Evolutionary conservation across 2,888 invertebrate genomes (phyloP), one percentile per base, ranked within the genome.

Genomic region (Eurytoma californica): DNA sequence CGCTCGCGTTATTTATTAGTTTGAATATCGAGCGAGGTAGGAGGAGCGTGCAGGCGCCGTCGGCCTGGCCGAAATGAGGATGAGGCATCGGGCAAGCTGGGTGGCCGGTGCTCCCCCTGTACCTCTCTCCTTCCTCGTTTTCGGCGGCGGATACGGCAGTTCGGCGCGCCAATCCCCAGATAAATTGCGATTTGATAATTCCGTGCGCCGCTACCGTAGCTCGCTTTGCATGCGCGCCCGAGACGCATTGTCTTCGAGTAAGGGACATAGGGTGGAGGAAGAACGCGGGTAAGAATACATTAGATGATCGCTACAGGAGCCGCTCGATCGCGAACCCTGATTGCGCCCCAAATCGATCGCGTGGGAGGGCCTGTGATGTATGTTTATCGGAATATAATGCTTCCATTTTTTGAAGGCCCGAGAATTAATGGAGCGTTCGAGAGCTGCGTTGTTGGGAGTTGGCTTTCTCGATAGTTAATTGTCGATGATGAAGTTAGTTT

Each of bases 1-100:
- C 49, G 24, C 63, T 39, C 70, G 72, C 65, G 87, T 90, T 88
- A 90, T 90, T 90, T 90, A 90, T 90, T 90, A 89, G 89, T 89
- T 90, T 88, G 89, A 89, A 89, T 90, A 90, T 90, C 89, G 89
- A 89, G 87, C 87, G 57, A 49, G 70, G 57, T 51, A 60, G 63
- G 68, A 75, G 79, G 81, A 72, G 77, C 61, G 61, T 30, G n/a
- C 39, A 58, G 78, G 82, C 80, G 83, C 82, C 82, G 61, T 20
- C 61, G 60, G 83, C 83, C 82, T 30, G 61, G 18, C 63, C 83
- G 82, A 79, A 83, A 85, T 79, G 83, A 83, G 83, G 83, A 84
- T 82, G 76, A 82, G 83, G 76, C 80, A 79, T 80, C 80, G 83
- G 24, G 84, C 83, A 86, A 87, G 85, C 86, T 90, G 90, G 89